Base-by-base conservation (phyloP, 1,140 invertebrate genomes). In the Lepidostoma basale region DNA sequence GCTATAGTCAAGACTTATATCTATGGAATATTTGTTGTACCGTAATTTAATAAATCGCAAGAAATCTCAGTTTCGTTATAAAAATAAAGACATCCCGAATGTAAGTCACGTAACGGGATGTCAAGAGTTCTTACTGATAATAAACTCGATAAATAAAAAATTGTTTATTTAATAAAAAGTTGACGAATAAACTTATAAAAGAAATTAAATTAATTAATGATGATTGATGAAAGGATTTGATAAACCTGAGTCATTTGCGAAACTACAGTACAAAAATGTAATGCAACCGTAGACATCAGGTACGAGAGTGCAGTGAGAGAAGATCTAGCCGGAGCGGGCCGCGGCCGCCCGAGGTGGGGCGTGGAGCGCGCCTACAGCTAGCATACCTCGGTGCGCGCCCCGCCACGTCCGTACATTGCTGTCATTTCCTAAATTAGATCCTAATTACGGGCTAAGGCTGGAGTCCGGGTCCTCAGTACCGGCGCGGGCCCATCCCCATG, bases 401-500 rank as follows among this genome's bases (percentile, higher is more conserved):
- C 5, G 6, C 12, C 30, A 33, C n/a, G n/a, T 12, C 5, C 30
- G 30, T 12, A 33, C 30, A 33, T 12, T 6, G 6, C 30, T 6
- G 6, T 33, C 30, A 33, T 33, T 33, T 12, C 30, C 30, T 33
- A 33, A 5, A 33, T 47, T 14, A 47, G 16, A 3, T 9, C 10
- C 44, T 47, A 47, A 47, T 44, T 8, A 44, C 23, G 49, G 22
- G 22, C n/a, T 12, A 26, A 20, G 20, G 30, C 33, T 10, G 14
- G 12, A 40, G 36, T 23, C 23, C 40, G 20, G 6, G 52, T 8
- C 39, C 33, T 36, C 64, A 73, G 70, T 63, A 73, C 59, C 70
- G 69, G 62, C 70, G 70, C 10, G 70, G 70, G 44, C 70, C 70
- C 70, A 62, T 66, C 14, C 65, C 70, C 66, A 67, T 63, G 58